Percentiles rank a stretch among this genome's conserved stretches.
phyloP scores from a whole-genome alignment of 1,140 invertebrate species.

The Heliconius himera region DNA sequence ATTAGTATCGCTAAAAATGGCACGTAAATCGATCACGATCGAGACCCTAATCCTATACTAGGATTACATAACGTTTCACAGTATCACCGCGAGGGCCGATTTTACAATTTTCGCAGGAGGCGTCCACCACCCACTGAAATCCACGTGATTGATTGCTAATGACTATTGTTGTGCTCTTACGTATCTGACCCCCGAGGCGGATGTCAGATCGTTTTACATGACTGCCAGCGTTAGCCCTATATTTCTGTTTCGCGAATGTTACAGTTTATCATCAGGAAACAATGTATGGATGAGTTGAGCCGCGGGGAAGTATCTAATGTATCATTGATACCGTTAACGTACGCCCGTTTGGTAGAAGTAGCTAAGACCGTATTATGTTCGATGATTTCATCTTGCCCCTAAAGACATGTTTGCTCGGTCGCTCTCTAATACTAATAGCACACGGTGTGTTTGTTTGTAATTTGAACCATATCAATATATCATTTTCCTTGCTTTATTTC shows the following conservation, averaged over 20 bases:
- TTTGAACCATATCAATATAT: not conserved
- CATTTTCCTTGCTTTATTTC: not conserved
- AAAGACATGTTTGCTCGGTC: constrained; percentile 17
- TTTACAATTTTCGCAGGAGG: constrained; percentile 47
- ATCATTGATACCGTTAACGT: constrained; percentile 61
- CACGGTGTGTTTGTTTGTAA: not conserved
- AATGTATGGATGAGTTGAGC: constrained; percentile 56
- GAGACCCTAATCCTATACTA: constrained; percentile 42
- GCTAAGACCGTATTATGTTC: constrained; percentile 37
- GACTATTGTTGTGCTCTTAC: constrained; percentile 63
- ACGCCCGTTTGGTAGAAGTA: constrained; percentile 39
- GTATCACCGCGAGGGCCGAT: constrained; percentile 63
- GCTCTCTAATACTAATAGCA: constrained; percentile 13
- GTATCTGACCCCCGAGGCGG: constrained; percentile 56
- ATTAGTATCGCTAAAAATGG: constrained; percentile 32
- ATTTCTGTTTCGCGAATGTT: constrained; percentile 55
- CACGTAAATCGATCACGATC: constrained; percentile 46
- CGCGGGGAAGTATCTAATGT: constrained; percentile 54
- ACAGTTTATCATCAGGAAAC: constrained; percentile 52
- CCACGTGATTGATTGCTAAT: constrained; percentile 72
- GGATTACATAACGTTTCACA: constrained; percentile 40
- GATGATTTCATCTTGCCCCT: constrained; percentile 43
- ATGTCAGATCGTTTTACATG: constrained; percentile 58
- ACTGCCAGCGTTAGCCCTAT: constrained; percentile 61
- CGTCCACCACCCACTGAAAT: constrained; percentile 60